Base-by-base conservation (phyloP, 2,888 invertebrate genomes). In the Aleiodes testaceus region DNA sequence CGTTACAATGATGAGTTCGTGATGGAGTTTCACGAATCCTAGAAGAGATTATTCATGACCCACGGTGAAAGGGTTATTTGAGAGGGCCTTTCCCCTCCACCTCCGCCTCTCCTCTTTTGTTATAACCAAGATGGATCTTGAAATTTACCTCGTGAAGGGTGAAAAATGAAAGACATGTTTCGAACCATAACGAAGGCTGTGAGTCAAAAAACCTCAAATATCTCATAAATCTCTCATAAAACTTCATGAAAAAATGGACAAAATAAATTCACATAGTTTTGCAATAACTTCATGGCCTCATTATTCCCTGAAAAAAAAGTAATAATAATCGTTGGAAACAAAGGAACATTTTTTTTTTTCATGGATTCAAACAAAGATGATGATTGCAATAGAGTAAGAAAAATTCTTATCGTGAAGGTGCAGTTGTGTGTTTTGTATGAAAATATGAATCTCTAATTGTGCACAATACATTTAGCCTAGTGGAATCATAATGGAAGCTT, bases 1-100 rank as follows among this genome's bases (percentile, higher is more conserved):
- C 36, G 16, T 16, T 49, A 49, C 49, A 49, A 14, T 49, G 36
- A 16, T 49, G 49, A 16, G 49, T 49, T 49, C 49, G 49, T 49
- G 49, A 76, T 75, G 75, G 75, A 75, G 75, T 76, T 76, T 76
- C 75, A 74, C 72, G 76, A 74, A 49, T 49, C 49, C 5, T 16
- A 49, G 49, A 16, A 16, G 49, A 49, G 16, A 49, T 49, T 49
- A 49, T 49, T 49, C 16, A 49, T 14, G 16, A 49, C 49, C 49
- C 49, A n/a, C 49, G 14, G 49, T 49, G 49, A 16, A 49, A 49
- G 49, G 49, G 49, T 49, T 49, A 49, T 49, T 49, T 14, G 14
- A 49, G 49, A 49, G 16, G 49, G 16, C 14, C 36, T 36, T 36
- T 36, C 9, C 36, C 36, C 36, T 36, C 6, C 11, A 3, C 9